A percentile compares a stretch with the other conserved stretches of the same genome.
These are phyloP conservation scores for Motacilla alba DNA, from an alignment of 2,113 vertebrate species.

Conservation along the genomic window DNA sequence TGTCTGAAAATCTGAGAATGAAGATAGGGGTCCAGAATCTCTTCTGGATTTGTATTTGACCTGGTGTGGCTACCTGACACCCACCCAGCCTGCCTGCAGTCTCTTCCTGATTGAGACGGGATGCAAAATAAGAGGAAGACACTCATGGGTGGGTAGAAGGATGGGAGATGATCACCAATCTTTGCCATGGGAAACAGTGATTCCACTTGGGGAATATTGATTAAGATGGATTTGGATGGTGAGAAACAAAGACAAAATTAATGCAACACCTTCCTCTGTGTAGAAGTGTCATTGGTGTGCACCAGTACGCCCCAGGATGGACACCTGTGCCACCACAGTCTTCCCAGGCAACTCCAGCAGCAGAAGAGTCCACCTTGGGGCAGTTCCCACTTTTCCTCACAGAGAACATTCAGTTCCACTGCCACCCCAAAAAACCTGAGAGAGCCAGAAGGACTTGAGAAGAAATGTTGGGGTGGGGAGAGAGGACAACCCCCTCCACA, in stretches of 20 bases:
- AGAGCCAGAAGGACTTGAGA: neutral
- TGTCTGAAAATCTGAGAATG: neutral
- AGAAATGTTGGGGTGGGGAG: neutral
- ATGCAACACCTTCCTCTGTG: neutral
- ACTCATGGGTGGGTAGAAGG: neutral
- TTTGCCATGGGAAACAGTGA: neutral
- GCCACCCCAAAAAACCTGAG: neutral
- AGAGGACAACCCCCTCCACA: neutral
- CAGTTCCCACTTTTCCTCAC: neutral
- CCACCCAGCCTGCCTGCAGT: neutral
- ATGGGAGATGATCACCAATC: neutral
- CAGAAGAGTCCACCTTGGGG: neutral
- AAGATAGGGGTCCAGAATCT: neutral
- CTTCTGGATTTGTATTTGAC: neutral
- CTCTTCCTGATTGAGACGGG: fast-evolving
- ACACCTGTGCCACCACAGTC: no score
- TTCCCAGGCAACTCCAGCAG: neutral
- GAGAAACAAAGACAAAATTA: neutral
- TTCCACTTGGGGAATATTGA: neutral
- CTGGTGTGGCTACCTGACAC: neutral
- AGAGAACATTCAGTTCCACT: neutral
- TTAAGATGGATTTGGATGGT: neutral
- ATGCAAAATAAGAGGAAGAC: neutral
- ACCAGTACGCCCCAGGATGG: neutral
- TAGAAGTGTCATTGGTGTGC: neutral